These are phyloP conservation scores for Leptopilina boulardi DNA, from an alignment of 1,140 invertebrate genomes.

Conservation along the genomic window DNA sequence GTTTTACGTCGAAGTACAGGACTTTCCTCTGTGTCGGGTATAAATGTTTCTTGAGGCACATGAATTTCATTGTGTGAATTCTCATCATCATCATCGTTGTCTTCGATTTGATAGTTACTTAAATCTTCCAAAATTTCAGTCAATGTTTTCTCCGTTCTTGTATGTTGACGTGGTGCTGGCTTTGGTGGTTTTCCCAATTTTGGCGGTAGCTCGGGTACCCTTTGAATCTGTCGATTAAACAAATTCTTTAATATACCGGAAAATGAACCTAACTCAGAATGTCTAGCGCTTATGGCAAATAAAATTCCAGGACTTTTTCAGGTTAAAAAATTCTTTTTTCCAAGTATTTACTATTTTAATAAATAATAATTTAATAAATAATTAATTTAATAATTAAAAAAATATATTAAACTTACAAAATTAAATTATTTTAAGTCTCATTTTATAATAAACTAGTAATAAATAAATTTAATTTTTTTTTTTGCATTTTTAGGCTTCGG, in stretches of 20 bases:
- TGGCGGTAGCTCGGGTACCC: conserved; percentile 61
- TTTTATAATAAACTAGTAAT: too few relatives aligned
- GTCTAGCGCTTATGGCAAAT: too few relatives aligned
- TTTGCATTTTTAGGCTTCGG: conserved; percentile 21
- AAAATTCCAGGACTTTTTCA: too few relatives aligned
- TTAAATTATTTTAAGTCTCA: too few relatives aligned
- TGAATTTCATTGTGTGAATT: conserved; percentile 38
- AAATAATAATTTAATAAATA: too few relatives aligned
- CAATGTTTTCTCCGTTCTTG: conserved; percentile 71
- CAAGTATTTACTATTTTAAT: too few relatives aligned
- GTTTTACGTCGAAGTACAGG: conserved; percentile 69
- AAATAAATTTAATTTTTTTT: conserved; percentile 63
- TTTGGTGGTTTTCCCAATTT: conserved; percentile 69
- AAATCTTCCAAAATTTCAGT: conserved; percentile 74
- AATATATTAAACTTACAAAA: too few relatives aligned
- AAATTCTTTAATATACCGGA: neutral
- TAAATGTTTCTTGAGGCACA: conserved; percentile 52
- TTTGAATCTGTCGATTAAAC: neutral
- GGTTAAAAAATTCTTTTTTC: too few relatives aligned
- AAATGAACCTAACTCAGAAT: too few relatives aligned
- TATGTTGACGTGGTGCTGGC: conserved; percentile 66
- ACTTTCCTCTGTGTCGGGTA: conserved; percentile 64
- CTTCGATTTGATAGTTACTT: conserved; percentile 56
- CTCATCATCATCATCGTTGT: conserved; percentile 59
- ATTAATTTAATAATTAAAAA: too few relatives aligned